A percentile compares a stretch with the other conserved stretches of the same genome.
phyloP scores from a whole-genome alignment of 53 echinoderm and acorn worm species.

The Patiria pectinifera region DNA sequence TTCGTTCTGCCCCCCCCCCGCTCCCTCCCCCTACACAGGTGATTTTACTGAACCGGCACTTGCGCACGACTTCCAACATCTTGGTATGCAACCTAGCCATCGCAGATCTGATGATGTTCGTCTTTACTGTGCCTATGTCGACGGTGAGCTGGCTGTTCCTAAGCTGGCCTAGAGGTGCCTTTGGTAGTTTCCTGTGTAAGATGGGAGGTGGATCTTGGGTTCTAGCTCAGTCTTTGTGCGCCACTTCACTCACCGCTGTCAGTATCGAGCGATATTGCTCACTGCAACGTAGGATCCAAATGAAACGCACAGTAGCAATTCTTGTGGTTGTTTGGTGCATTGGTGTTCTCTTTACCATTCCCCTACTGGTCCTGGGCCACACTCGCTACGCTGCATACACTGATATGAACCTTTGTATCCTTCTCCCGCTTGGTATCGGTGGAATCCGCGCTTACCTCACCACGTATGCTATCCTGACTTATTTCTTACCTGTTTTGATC shows the following conservation, averaged over 20 bases:
- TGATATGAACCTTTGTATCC: neutral
- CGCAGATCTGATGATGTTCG: conserved; percentile 47
- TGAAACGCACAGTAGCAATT: conserved; percentile 38
- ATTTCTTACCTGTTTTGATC: conserved; percentile 39
- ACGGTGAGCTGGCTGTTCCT: conserved; percentile 19
- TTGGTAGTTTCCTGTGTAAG: conserved; percentile 26
- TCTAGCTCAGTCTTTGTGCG: conserved; percentile 7
- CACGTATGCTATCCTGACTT: conserved; percentile 13
- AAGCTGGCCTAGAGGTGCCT: neutral
- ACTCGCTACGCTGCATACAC: neutral
- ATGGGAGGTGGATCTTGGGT: neutral
- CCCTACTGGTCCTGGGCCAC: neutral
- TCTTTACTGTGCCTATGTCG: conserved; percentile 30
- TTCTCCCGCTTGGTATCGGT: neutral
- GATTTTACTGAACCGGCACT: conserved; percentile 31
- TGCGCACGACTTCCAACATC: conserved; percentile 47
- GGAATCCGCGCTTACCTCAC: conserved; percentile 7
- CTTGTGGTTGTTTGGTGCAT: conserved; percentile 16
- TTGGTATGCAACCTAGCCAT: conserved; percentile 38
- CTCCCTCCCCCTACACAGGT: neutral
- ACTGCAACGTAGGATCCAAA: conserved; percentile 20
- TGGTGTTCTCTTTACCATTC: conserved; percentile 16
- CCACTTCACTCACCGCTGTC: conserved; percentile 45
- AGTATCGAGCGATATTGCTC: conserved; percentile 44
- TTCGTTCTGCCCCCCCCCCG: neutral